A percentile compares a stretch with the other conserved stretches of the same genome.
Evolutionary conservation across 2,888 invertebrate genomes (phyloP).

Genomic region (Amiota minor): DNA sequence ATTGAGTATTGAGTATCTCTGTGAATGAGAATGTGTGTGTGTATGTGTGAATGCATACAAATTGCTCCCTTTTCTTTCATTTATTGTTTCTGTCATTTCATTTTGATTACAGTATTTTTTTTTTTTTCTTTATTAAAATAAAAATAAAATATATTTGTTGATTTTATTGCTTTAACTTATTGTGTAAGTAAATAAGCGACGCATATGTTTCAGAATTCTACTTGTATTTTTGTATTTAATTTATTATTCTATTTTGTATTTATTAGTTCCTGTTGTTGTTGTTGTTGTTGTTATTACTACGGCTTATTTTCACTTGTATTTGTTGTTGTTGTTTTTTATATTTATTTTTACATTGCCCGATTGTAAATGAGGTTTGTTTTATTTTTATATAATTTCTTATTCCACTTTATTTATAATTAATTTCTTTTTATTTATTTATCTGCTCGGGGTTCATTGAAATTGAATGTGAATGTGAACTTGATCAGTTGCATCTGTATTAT

Average conservation of each 20-base stretch:
- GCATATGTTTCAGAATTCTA: constrained; percentile 14
- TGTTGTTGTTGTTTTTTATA: no score
- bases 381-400: not conserved
- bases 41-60: constrained; percentile 43
- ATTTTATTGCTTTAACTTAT: no score
- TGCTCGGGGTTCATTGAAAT: not conserved
- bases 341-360: not conserved
- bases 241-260: constrained; percentile 45
- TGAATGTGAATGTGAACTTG: not conserved
- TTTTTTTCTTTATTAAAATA: not conserved
- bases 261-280: constrained; percentile 57
- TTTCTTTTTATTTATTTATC: constrained; percentile 5
- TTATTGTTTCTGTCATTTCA: not conserved
- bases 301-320: no score
- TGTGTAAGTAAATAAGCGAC: not conserved
- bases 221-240: constrained; percentile 5
- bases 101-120: not conserved
- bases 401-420: constrained; percentile 9
- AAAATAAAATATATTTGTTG: not conserved
- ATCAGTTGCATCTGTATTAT: not conserved
- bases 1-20: not conserved
- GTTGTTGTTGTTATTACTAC: not conserved
- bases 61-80: constrained; percentile 38
- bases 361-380: not conserved
- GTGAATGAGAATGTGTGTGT: not conserved